Evolutionary conservation across 1,140 invertebrate genomes (phyloP), one percentile per base, ranked within the genome.

Genomic region (Drosophila truncata): DNA sequence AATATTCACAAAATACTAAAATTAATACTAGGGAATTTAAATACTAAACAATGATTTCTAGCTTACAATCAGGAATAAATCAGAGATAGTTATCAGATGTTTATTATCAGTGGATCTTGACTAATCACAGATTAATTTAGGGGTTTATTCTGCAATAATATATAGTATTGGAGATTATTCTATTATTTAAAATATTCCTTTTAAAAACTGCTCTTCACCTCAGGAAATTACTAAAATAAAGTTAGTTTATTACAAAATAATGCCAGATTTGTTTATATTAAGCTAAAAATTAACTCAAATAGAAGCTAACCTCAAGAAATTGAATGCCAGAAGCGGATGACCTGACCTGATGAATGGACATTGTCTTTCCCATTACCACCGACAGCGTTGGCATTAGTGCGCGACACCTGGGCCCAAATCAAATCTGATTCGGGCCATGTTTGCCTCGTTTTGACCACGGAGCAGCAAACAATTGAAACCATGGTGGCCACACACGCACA

Each of bases 351-450:
- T 61, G 27, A 25, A 62, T 33, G 50, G 58, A 23, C 61, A 54
- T 49, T 52, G 42, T 23, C 18, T 47, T 29, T 14, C 3, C 31
- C 25, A 55, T 31, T 29, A 46, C 13, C 25, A 33, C 55, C 16
- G 23, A 42, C 27, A 25, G 59, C 47, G 11, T 27, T 31, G 42
- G 60, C 52, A 59, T 35, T 31, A 65, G 54, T 31, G 42, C 49
- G 58, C 49, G 58, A 60, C 71, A 81, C 54, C 79, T 66, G 72
- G 46, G 44, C 72, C 41, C 49, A 77, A 62, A 77, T 81, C 72
- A 82, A 59, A 71, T 37, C 69, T 47, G 52, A 62, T 77, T 69
- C 31, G 42, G 61, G 41, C 54, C 54, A 55, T 75, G 33, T 86
- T 85, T 85, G 75, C 47, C 44, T 39, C 41, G 44, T 44, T 54